Evolutionary conservation across 2,113 vertebrate species (phyloP).

Genomic region (Salvelinus sp.): DNA sequence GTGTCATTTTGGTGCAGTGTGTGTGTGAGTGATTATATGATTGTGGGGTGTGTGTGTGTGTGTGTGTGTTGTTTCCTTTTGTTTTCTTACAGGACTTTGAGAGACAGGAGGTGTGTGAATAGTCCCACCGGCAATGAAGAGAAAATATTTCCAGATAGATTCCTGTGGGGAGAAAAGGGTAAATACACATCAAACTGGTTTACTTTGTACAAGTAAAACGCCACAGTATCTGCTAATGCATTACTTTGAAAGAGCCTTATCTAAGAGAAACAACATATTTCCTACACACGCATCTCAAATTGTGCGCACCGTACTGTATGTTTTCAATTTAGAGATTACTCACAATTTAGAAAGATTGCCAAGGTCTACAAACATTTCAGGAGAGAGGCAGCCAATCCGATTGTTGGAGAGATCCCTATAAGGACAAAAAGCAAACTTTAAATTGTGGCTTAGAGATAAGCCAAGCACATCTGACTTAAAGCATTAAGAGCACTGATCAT

Average conservation of each 20-base stretch:
- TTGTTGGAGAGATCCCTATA: slow-evolving; percentile 91
- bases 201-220: not conserved
- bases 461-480: slow-evolving; percentile 9
- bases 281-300: slow-evolving; percentile 14
- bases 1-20: slow-evolving; percentile 2
- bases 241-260: slow-evolving; percentile 4
- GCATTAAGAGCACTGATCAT: not conserved
- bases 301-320: slow-evolving; percentile 24
- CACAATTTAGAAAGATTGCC: slow-evolving; percentile 86
- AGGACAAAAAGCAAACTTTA: slow-evolving; percentile 45
- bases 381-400: slow-evolving; percentile 86
- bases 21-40: slow-evolving; percentile 8
- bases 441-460: slow-evolving; percentile 15
- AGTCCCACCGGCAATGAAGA: slow-evolving; percentile 83
- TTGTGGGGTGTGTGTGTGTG: not conserved
- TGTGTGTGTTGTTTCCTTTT: slow-evolving; percentile 11
- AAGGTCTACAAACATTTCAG: slow-evolving; percentile 86
- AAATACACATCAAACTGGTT: slow-evolving; percentile 20
- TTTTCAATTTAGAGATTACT: slow-evolving; percentile 69
- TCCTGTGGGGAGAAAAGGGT: slow-evolving; percentile 64
- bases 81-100: slow-evolving; percentile 84
- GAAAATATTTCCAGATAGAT: slow-evolving; percentile 91
- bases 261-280: slow-evolving; percentile 10
- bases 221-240: not conserved
- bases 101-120: slow-evolving; percentile 80